A percentile compares a stretch with the other conserved stretches of the same genome.
These are phyloP conservation scores for Drosophila prostipennis DNA, from an alignment of 2,888 invertebrate genomes.

Conservation along the genomic window DNA sequence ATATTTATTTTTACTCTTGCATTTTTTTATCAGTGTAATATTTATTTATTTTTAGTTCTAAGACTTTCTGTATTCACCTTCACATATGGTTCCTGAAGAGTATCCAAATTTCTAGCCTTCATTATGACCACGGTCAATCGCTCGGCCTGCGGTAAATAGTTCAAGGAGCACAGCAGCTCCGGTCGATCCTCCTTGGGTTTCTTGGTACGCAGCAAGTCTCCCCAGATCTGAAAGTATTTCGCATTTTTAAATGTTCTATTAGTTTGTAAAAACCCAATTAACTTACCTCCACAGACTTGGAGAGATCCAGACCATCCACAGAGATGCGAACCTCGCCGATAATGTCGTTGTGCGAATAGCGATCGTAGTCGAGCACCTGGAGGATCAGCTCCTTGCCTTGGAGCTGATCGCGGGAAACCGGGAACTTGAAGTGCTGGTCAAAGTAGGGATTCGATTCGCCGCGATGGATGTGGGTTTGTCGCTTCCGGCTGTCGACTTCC, in stretches of 20 bases:
- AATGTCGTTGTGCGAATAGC: slow-evolving; percentile 94
- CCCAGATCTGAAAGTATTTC: slow-evolving; percentile 90
- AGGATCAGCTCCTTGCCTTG: slow-evolving; percentile 89
- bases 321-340: slow-evolving; percentile 93
- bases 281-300: slow-evolving; percentile 84
- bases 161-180: slow-evolving; percentile 92
- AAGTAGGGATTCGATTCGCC: slow-evolving; percentile 94
- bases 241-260: rapidly evolving
- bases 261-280: neutral
- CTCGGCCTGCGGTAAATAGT: slow-evolving; percentile 95
- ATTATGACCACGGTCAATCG: slow-evolving; percentile 92
- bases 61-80: slow-evolving; percentile 54
- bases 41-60: too few relatives aligned
- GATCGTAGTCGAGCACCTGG: slow-evolving; percentile 84
- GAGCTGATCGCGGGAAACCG: slow-evolving; percentile 94
- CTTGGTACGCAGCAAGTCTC: slow-evolving; percentile 92
- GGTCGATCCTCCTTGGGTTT: slow-evolving; percentile 93
- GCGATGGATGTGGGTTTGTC: slow-evolving; percentile 93
- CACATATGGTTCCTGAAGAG: slow-evolving; percentile 93
- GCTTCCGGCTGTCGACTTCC: slow-evolving; percentile 92
- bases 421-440: slow-evolving; percentile 96
- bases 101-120: slow-evolving; percentile 93
- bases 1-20: too few relatives aligned
- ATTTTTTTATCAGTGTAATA: too few relatives aligned
- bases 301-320: slow-evolving; percentile 91